Percentiles rank a stretch among this genome's conserved stretches.
Conservation (phyloP, 2,888 invertebrate species). For the Mechanitis messenoides region DNA sequence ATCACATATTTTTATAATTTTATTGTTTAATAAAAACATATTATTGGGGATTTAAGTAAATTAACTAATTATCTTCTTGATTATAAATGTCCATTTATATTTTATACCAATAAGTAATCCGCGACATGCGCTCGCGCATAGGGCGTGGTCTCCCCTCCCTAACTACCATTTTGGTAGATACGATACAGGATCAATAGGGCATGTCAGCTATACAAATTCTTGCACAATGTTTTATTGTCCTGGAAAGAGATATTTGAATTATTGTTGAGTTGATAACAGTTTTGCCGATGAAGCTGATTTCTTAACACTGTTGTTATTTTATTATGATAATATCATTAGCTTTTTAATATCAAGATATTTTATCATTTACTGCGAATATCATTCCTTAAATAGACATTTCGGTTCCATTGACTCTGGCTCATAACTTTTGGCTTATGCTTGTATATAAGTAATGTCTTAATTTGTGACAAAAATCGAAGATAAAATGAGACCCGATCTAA, state of each 20-base stretch:
- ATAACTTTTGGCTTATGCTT: no score
- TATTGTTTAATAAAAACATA: no score
- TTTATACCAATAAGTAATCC: constrained; percentile 28
- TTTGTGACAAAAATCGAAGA: no score
- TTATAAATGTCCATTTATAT: constrained; percentile 27
- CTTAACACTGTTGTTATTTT: no score
- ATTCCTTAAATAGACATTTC: no score
- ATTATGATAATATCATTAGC: no score
- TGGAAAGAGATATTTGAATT: constrained; percentile 31
- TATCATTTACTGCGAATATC: no score
- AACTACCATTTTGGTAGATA: constrained; percentile 40
- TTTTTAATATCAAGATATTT: no score
- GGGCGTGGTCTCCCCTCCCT: constrained; percentile 49
- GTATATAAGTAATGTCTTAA: no score
- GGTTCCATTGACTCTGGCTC: no score
- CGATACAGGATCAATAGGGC: constrained; percentile 53
- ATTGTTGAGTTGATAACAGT: constrained; percentile 23
- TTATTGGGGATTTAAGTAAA: background rate
- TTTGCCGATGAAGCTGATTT: background rate
- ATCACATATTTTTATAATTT: no score
- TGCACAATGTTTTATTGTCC: constrained; percentile 37
- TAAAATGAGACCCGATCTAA: constrained; percentile 8
- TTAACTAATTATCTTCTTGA: constrained; percentile 1
- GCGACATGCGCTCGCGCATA: constrained; percentile 41
- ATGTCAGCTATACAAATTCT: constrained; percentile 47